Conservation (phyloP, 2,113 vertebrate species). For the Hydropotes inermis region DNA sequence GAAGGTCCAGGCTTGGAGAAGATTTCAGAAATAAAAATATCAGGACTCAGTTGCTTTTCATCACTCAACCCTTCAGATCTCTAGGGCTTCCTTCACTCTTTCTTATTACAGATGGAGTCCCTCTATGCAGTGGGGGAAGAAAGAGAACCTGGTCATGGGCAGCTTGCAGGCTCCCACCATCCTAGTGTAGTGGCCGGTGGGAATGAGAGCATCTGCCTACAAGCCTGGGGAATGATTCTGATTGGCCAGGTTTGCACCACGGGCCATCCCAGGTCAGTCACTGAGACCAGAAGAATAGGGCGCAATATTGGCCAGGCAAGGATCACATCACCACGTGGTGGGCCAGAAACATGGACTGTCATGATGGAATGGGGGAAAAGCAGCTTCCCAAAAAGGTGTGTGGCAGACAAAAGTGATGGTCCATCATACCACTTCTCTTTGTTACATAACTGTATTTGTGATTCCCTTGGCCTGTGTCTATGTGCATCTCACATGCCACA, state of each 20-base stretch:
- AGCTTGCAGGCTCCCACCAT: background rate
- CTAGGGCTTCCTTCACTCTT: background rate
- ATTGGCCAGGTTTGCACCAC: background rate
- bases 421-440: background rate
- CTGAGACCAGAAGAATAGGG: background rate
- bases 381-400: background rate
- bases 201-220: background rate
- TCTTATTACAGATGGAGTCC: background rate
- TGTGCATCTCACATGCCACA: background rate
- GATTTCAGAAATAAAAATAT: background rate
- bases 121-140: accelerated
- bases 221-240: background rate
- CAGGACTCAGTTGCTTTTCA: background rate
- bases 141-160: accelerated
- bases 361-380: background rate
- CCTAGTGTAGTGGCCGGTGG: accelerated
- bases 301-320: background rate
- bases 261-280: background rate
- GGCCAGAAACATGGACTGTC: background rate
- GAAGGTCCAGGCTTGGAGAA: background rate
- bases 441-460: background rate
- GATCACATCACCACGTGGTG: background rate
- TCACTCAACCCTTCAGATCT: background rate
- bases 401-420: background rate
- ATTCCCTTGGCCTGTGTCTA: background rate